These are phyloP conservation scores for Gnathonemus longibarbis DNA, from an alignment of 2,113 vertebrate genomes.

Conservation along the genomic window DNA sequence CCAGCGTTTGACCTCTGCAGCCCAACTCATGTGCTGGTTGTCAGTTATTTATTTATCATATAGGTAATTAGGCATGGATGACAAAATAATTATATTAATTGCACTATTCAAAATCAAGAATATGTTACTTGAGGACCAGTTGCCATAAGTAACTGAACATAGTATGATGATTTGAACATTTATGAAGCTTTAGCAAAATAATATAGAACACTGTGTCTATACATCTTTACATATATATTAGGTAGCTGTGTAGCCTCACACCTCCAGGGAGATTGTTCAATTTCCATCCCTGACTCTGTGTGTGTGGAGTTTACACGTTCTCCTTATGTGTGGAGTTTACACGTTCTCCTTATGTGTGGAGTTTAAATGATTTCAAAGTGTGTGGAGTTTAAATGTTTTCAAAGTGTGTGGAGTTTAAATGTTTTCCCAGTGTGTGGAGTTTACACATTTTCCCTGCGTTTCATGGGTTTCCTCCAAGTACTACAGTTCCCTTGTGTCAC, in stretches of 20 bases:
- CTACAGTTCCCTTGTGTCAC: background rate
- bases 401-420: background rate
- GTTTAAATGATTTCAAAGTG: background rate
- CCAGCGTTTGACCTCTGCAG: background rate
- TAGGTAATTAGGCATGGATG: background rate
- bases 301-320: background rate
- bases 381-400: background rate
- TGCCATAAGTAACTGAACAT: background rate
- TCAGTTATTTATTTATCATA: background rate
- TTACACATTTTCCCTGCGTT: background rate
- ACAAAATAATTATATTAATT: background rate
- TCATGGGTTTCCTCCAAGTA: background rate
- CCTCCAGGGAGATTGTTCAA: background rate
- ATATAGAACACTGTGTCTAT: background rate
- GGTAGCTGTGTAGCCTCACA: background rate
- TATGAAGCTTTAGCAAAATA: background rate
- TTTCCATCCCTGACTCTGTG: background rate
- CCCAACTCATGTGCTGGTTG: background rate
- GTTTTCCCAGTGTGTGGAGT: background rate
- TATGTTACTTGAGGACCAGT: background rate
- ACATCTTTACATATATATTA: background rate
- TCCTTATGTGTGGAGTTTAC: background rate
- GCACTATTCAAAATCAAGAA: background rate
- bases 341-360: background rate
- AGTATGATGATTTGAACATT: background rate